These are phyloP conservation scores for Aporrectodea caliginosa DNA, from an alignment of 1,140 invertebrate species.

Conservation along the genomic window DNA sequence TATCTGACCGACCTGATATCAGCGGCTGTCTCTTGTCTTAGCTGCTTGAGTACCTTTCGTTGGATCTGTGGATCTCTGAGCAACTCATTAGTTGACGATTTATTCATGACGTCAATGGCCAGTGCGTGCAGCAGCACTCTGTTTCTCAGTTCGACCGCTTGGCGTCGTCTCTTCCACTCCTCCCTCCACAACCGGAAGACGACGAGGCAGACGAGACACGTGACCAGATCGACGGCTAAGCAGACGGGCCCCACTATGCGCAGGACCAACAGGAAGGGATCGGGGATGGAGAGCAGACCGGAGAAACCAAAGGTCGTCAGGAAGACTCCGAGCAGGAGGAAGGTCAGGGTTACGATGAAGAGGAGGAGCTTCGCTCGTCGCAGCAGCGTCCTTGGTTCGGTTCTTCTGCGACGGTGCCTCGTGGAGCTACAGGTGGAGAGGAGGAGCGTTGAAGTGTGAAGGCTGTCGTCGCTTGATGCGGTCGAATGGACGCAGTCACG, in stretches of 20 bases:
- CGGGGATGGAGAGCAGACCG: no score
- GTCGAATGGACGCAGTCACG: no score
- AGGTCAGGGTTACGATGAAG: background rate
- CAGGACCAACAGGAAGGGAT: background rate
- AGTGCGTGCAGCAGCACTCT: background rate
- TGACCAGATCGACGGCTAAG: slow-evolving; percentile 3
- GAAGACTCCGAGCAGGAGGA: background rate
- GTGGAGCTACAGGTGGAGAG: background rate
- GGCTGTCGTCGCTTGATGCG: background rate
- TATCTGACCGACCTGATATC: no score
- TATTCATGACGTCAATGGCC: background rate
- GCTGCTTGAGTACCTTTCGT: background rate
- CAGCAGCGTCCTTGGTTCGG: background rate
- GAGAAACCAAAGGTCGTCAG: slow-evolving; percentile 15
- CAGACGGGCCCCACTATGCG: slow-evolving; percentile 11
- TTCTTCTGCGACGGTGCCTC: background rate
- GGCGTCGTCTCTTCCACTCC: slow-evolving; percentile 14
- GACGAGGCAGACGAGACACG: background rate
- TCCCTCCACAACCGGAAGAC: slow-evolving; percentile 2
- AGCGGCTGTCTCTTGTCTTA: background rate
- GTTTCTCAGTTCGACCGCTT: slow-evolving; percentile 4
- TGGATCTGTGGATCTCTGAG: background rate
- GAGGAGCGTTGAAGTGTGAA: background rate
- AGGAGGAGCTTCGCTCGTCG: background rate
- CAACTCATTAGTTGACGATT: background rate